Base-by-base conservation (phyloP, 2,113 vertebrate species). In the Epinephelus moara region DNA sequence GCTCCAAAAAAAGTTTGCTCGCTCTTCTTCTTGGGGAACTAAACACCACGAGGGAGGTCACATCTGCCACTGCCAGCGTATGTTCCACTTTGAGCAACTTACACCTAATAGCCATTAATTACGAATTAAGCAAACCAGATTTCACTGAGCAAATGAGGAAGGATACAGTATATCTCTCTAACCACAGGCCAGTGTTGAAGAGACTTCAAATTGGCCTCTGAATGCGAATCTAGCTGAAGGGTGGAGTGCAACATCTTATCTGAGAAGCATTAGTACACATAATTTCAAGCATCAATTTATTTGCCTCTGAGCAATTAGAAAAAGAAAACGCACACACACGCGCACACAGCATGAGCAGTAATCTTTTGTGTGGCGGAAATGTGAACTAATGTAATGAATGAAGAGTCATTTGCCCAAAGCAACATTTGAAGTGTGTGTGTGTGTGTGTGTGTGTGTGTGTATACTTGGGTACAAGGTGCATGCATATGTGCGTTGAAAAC, bases 371-470 rank as follows among this genome's bases (percentile, higher is more conserved):
- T 91, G 85, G 70, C 64, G 21, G 88, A 91, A 90, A 92, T 92
- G 78, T 92, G 85, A 94, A 89, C 91, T 91, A 93, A 94, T 92
- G 87, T 92, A 90, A 92, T 93, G 85, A 93, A 94, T 93, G 67
- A 88, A 88, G 82, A 88, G 89, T 86, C 40, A 72, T 82, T 90
- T 67, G 91, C 93, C 92, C 33, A 53, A 79, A 95, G 92, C 90
- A 55, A 91, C 73, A 85, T 70, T 80, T 78, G 68, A 75, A 80
- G 21, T 83, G 71, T 70, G 63, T 70, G 62, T 61, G 27, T 59
- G 53, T 27, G 27, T 59, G 53, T 27, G 27, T 53, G 47, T 40
- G 55, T 45, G 33, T 49, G 55, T 64, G 47, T 82, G 59, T 50
- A 2, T 47, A 40, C 25, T 23, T 61, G 62, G 25, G n/a, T 61